Evolutionary conservation across 2,113 vertebrate genomes (phyloP).

Genomic region (Alaudala cheleensis): DNA sequence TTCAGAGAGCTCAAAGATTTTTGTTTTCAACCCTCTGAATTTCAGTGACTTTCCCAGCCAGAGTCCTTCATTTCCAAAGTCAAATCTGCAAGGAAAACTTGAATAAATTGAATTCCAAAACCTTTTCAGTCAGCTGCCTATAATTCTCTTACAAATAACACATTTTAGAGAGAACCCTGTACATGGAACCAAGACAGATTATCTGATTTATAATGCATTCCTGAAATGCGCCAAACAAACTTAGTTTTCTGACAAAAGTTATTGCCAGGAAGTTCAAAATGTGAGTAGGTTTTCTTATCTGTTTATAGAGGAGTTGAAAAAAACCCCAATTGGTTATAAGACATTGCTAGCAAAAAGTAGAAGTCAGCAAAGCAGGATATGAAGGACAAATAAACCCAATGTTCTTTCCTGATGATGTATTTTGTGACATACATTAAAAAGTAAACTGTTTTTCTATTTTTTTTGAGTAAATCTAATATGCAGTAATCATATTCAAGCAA

Average conservation of each 20-base stretch:
- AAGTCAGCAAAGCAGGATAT: neutral
- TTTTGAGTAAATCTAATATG: neutral
- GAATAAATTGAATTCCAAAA: neutral
- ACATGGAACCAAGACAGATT: neutral
- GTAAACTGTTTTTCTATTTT: neutral
- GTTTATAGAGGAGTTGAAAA: neutral
- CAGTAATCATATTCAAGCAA: neutral
- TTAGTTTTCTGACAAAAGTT: neutral
- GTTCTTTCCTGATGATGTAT: neutral
- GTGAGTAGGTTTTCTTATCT: neutral
- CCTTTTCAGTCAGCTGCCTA: neutral
- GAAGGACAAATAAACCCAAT: neutral
- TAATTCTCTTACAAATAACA: neutral
- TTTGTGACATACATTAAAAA: neutral
- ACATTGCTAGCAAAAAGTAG: neutral
- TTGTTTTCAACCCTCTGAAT: constrained; percentile 1
- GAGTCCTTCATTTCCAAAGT: neutral
- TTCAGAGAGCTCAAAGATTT: neutral
- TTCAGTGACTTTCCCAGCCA: constrained; percentile 1
- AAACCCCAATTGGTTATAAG: accelerated
- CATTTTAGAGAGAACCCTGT: neutral
- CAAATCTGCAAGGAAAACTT: neutral
- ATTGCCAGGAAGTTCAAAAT: neutral
- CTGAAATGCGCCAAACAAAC: neutral
- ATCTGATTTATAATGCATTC: neutral